These are phyloP conservation scores for Eledona agricola DNA, from an alignment of 2,888 invertebrate genomes.

Conservation along the genomic window DNA sequence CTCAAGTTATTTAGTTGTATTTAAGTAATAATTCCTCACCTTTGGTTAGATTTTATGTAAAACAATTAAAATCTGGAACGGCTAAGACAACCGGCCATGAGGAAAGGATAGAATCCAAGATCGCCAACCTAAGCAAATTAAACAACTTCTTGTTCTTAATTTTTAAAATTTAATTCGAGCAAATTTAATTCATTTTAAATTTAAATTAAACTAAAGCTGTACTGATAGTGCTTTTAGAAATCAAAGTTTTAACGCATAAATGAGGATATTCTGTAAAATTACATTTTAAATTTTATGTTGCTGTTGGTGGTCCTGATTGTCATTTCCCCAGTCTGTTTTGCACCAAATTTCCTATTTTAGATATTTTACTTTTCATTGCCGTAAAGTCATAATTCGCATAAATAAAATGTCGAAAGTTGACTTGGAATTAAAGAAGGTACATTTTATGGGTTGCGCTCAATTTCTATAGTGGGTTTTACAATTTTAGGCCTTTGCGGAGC, in stretches of 20 bases:
- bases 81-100: conserved; percentile 50
- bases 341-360: conserved; percentile 37
- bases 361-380: conserved; percentile 16
- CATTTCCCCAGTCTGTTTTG: conserved; percentile 2
- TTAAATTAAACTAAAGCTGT: too few relatives aligned
- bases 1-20: too few relatives aligned
- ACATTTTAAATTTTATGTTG: too few relatives aligned
- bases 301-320: conserved; percentile 8
- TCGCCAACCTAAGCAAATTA: conserved; percentile 19
- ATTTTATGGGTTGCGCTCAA: conserved; percentile 17
- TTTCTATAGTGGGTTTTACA: conserved; percentile 13
- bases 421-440: conserved; percentile 62
- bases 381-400: conserved; percentile 15
- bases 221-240: too few relatives aligned
- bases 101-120: conserved; percentile 44
- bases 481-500: conserved; percentile 77
- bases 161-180: not conserved
- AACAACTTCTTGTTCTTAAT: not conserved
- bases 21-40: conserved; percentile 9
- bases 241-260: too few relatives aligned
- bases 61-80: conserved; percentile 32
- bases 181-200: not conserved
- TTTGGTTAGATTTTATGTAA: conserved; percentile 12
- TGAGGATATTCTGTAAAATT: too few relatives aligned
- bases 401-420: conserved; percentile 59